phyloP scores from a whole-genome alignment of 2,888 invertebrate genomes.

The Cheilosia scutellata region DNA sequence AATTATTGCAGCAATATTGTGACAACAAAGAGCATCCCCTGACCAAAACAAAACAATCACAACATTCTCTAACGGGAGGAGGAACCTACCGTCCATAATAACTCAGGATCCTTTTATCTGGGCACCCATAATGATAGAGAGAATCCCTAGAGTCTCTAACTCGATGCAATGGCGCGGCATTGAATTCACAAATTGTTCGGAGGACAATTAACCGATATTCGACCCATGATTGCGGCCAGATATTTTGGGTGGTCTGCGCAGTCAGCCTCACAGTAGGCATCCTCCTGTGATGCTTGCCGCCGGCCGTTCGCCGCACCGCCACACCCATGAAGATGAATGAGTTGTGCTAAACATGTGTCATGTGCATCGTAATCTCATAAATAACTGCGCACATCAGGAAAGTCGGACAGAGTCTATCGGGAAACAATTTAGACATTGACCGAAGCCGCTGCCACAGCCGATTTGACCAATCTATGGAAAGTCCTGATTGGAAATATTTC shows the following conservation, averaged over 20 bases:
- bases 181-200: conserved; percentile 64
- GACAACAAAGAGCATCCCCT: conserved; percentile 65
- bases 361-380: conserved; percentile 26
- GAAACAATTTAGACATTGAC: conserved; percentile 60
- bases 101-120: conserved; percentile 48
- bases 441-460: conserved; percentile 6
- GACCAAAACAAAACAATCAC: conserved; percentile 58
- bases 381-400: neutral
- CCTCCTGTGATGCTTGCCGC: conserved; percentile 61
- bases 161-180: conserved; percentile 25
- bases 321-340: conserved; percentile 63
- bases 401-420: conserved; percentile 13
- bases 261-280: conserved; percentile 62
- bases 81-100: conserved; percentile 55
- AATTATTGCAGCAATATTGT: conserved; percentile 71
- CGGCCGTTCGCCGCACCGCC: neutral
- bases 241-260: conserved; percentile 73
- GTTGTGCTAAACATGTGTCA: conserved; percentile 65
- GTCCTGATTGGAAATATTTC: conserved; percentile 57
- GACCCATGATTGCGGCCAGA: conserved; percentile 64
- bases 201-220: conserved; percentile 65
- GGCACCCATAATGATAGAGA: neutral
- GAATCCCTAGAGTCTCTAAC: conserved; percentile 38
- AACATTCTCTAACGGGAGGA: conserved; percentile 57
- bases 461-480: conserved; percentile 38